Percentiles rank a stretch among this genome's conserved stretches.
These are phyloP conservation scores for Lycaon pictus DNA, from an alignment of 2,113 vertebrate genomes.

Conservation along the genomic window DNA sequence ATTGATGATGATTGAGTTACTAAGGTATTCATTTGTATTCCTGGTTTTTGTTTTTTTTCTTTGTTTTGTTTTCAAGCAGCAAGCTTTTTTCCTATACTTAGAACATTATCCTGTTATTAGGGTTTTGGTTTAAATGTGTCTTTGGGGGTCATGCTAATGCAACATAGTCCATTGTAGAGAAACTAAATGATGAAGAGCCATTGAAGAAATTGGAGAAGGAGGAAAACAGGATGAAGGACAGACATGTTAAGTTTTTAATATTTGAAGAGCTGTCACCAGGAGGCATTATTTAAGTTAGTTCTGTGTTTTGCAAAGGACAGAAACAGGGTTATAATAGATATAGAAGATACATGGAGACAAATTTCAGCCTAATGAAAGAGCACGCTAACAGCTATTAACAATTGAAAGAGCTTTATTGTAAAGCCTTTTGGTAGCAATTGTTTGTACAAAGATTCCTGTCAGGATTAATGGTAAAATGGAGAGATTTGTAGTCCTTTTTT, in stretches of 20 bases:
- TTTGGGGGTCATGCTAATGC: neutral
- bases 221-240: neutral
- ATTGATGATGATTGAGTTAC: neutral
- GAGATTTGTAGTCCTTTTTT: neutral
- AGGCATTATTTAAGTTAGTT: neutral
- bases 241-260: neutral
- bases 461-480: neutral
- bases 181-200: neutral
- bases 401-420: neutral
- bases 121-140: conserved; percentile 49
- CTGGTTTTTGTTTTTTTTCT: neutral
- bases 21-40: neutral
- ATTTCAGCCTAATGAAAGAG: conserved; percentile 20
- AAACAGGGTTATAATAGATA: conserved; percentile 8
- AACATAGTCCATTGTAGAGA: neutral
- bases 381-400: neutral
- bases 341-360: neutral
- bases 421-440: neutral
- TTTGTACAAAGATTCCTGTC: neutral
- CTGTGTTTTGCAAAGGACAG: conserved; percentile 21
- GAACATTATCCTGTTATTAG: neutral
- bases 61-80: neutral
- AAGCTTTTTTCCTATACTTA: neutral
- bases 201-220: neutral
- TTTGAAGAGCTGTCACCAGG: conserved; percentile 25